A percentile compares a stretch with the other conserved stretches of the same genome.
phyloP scores from a whole-genome alignment of 2,888 invertebrate genomes.

The Smittia sp. region DNA sequence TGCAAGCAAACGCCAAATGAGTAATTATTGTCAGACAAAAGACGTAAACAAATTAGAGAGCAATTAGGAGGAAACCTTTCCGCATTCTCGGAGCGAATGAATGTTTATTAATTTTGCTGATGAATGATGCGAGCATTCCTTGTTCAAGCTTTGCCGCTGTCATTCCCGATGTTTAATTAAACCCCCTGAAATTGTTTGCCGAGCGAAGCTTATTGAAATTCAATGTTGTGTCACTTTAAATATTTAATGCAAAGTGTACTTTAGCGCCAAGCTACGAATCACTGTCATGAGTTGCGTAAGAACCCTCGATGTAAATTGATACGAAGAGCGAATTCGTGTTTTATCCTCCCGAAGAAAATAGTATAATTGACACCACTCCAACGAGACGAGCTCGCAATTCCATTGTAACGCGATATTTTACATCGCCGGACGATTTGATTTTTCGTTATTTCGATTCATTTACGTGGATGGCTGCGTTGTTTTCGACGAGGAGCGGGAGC shows the following conservation, averaged over 20 bases:
- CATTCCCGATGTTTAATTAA: neutral
- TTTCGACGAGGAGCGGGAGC: too few species aligned
- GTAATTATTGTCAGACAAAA: constrained; percentile 2
- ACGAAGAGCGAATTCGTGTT: constrained; percentile 1
- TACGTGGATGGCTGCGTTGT: too few species aligned
- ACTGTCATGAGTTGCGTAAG: neutral
- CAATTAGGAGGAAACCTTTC: constrained; percentile 11
- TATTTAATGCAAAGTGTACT: constrained; percentile 14
- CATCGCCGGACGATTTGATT: too few species aligned
- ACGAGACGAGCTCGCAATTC: neutral
- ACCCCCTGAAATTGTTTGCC: neutral
- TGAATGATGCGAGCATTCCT: neutral
- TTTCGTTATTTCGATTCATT: too few species aligned
- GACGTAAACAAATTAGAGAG: constrained; percentile 12
- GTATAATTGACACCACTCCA: constrained; percentile 3
- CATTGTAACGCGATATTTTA: too few species aligned
- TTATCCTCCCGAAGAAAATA: neutral
- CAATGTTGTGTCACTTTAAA: neutral
- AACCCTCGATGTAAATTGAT: constrained; percentile 1
- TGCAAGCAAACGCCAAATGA: neutral
- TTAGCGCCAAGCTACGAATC: neutral
- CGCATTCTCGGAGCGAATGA: constrained; percentile 2
- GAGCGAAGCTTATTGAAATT: neutral
- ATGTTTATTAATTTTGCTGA: neutral
- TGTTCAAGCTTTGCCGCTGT: neutral